Evolutionary conservation across 2,888 invertebrate genomes (phyloP).

Genomic region (Melinaea menophilus): DNA sequence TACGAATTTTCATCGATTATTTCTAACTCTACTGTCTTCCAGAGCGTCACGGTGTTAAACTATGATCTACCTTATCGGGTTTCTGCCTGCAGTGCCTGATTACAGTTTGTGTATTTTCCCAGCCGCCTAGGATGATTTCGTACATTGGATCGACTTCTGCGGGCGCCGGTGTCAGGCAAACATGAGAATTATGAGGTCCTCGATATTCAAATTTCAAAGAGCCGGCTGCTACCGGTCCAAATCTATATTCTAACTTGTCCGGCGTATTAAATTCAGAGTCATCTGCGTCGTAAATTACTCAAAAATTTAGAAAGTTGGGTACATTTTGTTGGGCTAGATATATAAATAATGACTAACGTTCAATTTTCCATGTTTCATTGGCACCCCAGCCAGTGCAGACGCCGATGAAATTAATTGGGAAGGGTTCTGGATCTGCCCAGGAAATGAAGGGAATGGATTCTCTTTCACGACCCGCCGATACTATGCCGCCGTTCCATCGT

Average conservation of each 20-base stretch:
- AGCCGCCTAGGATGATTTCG: constrained; percentile 83
- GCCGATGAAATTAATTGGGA: constrained; percentile 85
- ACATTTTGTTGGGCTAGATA: constrained; percentile 54
- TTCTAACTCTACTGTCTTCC: constrained; percentile 4
- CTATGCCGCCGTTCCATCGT: constrained; percentile 83
- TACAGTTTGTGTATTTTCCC: constrained; percentile 81
- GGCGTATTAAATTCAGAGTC: constrained; percentile 75
- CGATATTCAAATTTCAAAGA: constrained; percentile 77
- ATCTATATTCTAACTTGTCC: constrained; percentile 79
- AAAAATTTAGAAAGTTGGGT: constrained; percentile 64
- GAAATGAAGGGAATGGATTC: constrained; percentile 85
- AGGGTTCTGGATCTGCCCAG: constrained; percentile 83
- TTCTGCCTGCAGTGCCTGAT: constrained; percentile 80
- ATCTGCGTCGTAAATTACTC: constrained; percentile 66
- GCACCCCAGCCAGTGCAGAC: constrained; percentile 94
- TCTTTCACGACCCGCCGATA: constrained; percentile 85
- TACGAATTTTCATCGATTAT: constrained; percentile 63
- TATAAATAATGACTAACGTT: constrained; percentile 76
- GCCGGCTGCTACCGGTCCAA: constrained; percentile 75
- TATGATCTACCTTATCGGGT: constrained; percentile 78
- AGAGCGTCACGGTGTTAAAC: constrained; percentile 38
- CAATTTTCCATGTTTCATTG: constrained; percentile 87
- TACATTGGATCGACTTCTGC: constrained; percentile 80
- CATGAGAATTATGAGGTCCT: constrained; percentile 81
- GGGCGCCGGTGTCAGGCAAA: constrained; percentile 76